Percentiles rank a stretch among this genome's conserved stretches.
These are phyloP conservation scores for Pristionchus exspectatus DNA, from an alignment of 2,888 invertebrate species.

Conservation along the genomic window DNA sequence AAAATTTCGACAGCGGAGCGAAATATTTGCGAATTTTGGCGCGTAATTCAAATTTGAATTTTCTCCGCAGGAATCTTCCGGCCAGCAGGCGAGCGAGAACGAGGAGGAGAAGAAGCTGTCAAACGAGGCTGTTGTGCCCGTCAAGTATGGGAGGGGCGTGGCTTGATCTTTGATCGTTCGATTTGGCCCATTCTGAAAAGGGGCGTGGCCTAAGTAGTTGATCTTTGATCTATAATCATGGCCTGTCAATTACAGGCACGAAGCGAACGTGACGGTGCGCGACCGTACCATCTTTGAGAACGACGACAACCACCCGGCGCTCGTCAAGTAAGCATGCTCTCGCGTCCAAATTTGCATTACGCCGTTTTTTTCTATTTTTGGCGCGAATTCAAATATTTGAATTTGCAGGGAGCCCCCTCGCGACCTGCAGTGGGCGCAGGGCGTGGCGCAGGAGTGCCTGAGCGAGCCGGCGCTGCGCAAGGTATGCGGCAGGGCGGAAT, in stretches of 20 bases:
- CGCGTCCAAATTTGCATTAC: background rate
- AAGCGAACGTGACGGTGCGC: background rate
- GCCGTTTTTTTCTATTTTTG: background rate
- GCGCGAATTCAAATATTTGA: conserved; percentile 25
- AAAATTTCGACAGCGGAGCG: too few species aligned
- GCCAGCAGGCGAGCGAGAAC: background rate
- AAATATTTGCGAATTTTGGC: too few species aligned
- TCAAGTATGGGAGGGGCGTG: background rate
- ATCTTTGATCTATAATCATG: background rate
- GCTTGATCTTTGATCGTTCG: background rate
- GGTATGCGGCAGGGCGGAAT: background rate
- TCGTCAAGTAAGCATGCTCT: background rate
- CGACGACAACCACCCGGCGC: background rate
- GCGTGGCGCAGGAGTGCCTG: conserved; percentile 25
- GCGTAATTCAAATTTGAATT: background rate
- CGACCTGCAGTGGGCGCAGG: conserved; percentile 17
- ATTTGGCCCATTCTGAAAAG: too few species aligned
- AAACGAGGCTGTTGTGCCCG: background rate
- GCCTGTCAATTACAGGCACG: background rate
- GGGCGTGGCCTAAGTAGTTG: background rate
- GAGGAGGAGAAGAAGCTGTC: background rate
- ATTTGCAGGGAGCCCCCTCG: background rate
- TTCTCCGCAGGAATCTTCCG: background rate
- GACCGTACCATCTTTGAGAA: conserved; percentile 20
- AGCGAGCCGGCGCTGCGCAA: conserved; percentile 36